A percentile compares a stretch with the other conserved stretches of the same genome.
Conservation (phyloP, 2,888 invertebrate genomes). For the Philhelius pedissequus region DNA sequence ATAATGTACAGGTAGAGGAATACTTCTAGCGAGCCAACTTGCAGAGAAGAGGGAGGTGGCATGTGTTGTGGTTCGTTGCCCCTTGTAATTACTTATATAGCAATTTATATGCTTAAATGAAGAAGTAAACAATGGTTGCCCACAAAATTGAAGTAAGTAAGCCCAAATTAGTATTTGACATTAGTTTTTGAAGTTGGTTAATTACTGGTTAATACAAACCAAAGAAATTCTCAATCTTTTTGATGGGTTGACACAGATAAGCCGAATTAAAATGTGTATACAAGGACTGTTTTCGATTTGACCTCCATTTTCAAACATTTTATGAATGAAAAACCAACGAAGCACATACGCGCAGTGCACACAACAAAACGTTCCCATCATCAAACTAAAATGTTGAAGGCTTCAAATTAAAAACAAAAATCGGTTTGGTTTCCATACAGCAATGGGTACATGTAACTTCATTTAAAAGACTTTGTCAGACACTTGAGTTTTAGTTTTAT, state of each 20-base stretch:
- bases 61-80: constrained; percentile 46
- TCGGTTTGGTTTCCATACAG: background rate
- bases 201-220: constrained; percentile 18
- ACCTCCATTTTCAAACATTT: constrained; percentile 47
- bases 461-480: no score
- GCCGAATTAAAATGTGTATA: background rate
- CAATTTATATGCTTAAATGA: constrained; percentile 18
- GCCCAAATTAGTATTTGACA: background rate
- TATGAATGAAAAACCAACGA: background rate
- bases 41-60: background rate
- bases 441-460: no score
- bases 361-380: background rate
- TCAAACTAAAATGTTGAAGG: background rate
- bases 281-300: background rate
- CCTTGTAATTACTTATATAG: background rate
- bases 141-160: background rate
- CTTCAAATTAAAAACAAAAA: background rate
- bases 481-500: background rate
- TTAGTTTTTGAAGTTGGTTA: background rate
- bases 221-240: background rate
- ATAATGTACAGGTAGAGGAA: background rate
- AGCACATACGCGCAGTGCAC: background rate
- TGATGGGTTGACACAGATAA: background rate
- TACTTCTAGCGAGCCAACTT: constrained; percentile 2
- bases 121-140: constrained; percentile 27